Evolutionary conservation across 2,113 vertebrate species (phyloP).

Genomic region (Prietella phreatophila): DNA sequence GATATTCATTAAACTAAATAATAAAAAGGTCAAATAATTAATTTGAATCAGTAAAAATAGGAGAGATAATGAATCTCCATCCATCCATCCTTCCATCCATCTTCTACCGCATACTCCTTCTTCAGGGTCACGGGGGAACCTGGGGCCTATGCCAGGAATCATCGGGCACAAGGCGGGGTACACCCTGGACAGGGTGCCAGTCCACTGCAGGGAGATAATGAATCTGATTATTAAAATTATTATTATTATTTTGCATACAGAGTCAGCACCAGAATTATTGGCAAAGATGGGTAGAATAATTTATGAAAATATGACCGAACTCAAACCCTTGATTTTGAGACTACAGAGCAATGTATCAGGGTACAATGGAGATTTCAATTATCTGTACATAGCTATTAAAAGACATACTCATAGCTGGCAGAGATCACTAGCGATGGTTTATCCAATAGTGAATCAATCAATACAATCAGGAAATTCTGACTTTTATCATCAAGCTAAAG

Average conservation of each 20-base stretch:
- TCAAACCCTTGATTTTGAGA: neutral
- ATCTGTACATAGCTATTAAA: slow-evolving; percentile 26
- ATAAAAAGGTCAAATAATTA: neutral
- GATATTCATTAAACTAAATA: neutral
- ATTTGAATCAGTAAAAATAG: neutral
- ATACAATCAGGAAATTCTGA: neutral
- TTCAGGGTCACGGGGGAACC: no score
- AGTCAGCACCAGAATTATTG: neutral
- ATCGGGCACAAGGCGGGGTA: no score
- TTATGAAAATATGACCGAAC: neutral
- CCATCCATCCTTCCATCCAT: no score
- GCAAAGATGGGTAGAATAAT: neutral
- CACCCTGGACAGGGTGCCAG: no score
- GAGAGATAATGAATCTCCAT: neutral
- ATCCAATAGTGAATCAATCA: neutral
- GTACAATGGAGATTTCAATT: neutral
- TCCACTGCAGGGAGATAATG: no score
- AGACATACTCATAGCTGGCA: neutral
- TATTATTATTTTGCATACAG: neutral
- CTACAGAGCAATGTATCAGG: neutral
- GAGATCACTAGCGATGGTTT: neutral
- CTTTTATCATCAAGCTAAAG: slow-evolving; percentile 1
- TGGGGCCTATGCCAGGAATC: no score
- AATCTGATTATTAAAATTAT: no score
- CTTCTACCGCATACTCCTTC: no score